Conservation (phyloP, 1,140 invertebrate species). For the Drosophila sucinea region DNA sequence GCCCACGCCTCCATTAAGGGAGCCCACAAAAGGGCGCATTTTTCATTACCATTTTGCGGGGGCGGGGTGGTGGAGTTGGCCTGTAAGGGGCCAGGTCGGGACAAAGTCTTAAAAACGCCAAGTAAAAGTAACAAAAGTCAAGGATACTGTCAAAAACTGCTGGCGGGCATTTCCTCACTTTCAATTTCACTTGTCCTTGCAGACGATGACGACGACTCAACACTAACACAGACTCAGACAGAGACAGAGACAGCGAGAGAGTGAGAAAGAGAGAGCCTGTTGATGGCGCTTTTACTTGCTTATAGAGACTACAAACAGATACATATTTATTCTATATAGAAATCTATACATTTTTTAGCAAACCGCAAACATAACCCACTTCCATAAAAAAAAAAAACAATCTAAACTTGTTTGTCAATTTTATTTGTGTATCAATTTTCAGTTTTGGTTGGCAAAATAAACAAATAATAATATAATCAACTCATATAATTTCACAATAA, state of each 20-base stretch:
- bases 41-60: slow-evolving; percentile 70
- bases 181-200: slow-evolving; percentile 59
- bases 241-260: neutral
- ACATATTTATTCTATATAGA: neutral
- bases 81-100: slow-evolving; percentile 3
- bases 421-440: neutral
- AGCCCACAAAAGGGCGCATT: slow-evolving; percentile 71
- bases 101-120: slow-evolving; percentile 59
- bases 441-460: neutral
- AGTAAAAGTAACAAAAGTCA: slow-evolving; percentile 77
- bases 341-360: neutral
- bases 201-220: neutral
- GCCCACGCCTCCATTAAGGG: slow-evolving; percentile 67
- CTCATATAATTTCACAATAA: slow-evolving; percentile 2
- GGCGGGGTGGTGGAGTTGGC: slow-evolving; percentile 3
- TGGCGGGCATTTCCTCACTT: slow-evolving; percentile 71
- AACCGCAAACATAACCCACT: neutral
- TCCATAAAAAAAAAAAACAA: no score
- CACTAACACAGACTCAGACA: neutral
- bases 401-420: neutral
- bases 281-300: neutral
- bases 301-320: neutral
- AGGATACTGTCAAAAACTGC: slow-evolving; percentile 71
- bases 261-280: neutral
- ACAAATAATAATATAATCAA: slow-evolving; percentile 9